Evolutionary conservation across 2,888 invertebrate species (phyloP), one percentile per base, ranked within the genome.

Genomic region (Lithophane socia): DNA sequence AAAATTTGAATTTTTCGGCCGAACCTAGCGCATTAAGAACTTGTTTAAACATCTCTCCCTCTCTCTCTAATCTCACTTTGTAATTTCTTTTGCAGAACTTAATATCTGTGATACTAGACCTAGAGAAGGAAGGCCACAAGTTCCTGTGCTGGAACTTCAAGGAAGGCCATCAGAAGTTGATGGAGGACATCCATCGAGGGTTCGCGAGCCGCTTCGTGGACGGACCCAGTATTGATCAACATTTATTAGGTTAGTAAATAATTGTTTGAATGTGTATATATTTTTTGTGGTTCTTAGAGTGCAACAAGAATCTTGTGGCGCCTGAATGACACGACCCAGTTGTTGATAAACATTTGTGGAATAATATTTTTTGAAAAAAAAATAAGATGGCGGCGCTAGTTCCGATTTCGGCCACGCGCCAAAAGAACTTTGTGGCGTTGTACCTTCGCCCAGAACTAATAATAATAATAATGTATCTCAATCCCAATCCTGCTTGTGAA

Each of bases 71-170:
- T 66, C 42, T 37, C n/a, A 42, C 0, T 24, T 72, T 9, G 13
- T 75, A 0, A 16, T 67, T 84, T 79, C 56, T 37, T 90, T 61
- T 90, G 0, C 93, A 96, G 96, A 95, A 92, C 73, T 75, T 96
- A 65, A 88, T 93, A 86, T 86, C 94, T 84, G 92, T 92, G 87
- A 92, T 96, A 89, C 5, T 90, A 79, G 96, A 96, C 18, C 73
- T 96, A 81, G 94, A 95, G 85, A 87, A 88, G 70, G 79, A 82
- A 0, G 88, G 91, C 3, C 91, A 91, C 29, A 86, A 85, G 24
- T 90, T 94, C 60, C 82, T 96, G 5, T 74, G 96, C 76, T 96
- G 96, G 96, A 96, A 96, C 90, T 95, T 96, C 83, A 88, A 91
- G 42, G 90, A 91, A 0, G 79, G 82, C 2, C 91, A 93, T 64